Percentiles rank a stretch among this genome's conserved stretches.
phyloP scores from a whole-genome alignment of 2,888 invertebrate species.

The Aleiodes leptofemur region DNA sequence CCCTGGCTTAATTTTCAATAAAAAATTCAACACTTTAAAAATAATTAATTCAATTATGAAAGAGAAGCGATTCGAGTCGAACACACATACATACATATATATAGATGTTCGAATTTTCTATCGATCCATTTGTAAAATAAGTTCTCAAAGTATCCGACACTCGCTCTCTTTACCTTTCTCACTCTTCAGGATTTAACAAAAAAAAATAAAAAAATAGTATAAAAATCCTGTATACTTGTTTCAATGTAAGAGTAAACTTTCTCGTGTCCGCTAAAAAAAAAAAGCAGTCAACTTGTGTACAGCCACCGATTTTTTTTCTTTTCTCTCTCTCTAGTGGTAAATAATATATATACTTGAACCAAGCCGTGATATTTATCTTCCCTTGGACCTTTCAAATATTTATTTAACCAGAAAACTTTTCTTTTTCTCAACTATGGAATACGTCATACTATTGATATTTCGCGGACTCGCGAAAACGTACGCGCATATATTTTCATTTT shows the following conservation, averaged over 20 bases:
- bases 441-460: conserved; percentile 39
- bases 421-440: conserved; percentile 46
- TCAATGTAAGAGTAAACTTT: conserved; percentile 8
- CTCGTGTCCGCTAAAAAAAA: background rate
- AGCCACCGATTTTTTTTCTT: background rate
- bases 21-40: too few species aligned
- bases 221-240: background rate
- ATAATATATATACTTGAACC: conserved; percentile 23
- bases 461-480: too few species aligned
- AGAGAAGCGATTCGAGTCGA: too few species aligned
- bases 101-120: conserved; percentile 18
- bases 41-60: too few species aligned
- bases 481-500: conserved; percentile 17
- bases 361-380: conserved; percentile 25
- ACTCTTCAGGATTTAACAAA: background rate
- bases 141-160: conserved; percentile 29
- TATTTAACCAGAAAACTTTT: conserved; percentile 52
- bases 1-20: too few species aligned
- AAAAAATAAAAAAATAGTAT: background rate
- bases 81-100: background rate
- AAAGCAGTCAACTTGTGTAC: background rate
- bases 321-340: background rate
- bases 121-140: conserved; percentile 24
- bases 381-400: conserved; percentile 42
- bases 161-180: conserved; percentile 32